A percentile compares a stretch with the other conserved stretches of the same genome.
These are phyloP conservation scores for Ephydatia muelleri DNA, from an alignment of 37 sponge, comb jelly and placozoan genomes.

Conservation along the genomic window DNA sequence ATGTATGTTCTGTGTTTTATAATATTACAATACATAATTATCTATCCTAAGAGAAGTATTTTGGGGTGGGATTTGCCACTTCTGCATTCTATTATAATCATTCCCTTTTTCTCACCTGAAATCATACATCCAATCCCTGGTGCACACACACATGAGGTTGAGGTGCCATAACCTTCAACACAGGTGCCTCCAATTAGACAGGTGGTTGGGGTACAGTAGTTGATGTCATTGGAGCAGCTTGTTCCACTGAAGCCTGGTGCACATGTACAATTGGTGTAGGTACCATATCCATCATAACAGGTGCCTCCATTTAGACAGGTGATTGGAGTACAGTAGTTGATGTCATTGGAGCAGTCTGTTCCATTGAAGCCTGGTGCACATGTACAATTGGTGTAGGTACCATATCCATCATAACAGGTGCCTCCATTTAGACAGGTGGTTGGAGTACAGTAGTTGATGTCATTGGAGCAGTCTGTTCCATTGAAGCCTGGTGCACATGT, in stretches of 20 bases:
- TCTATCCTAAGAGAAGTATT: background rate
- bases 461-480: conserved; percentile 10
- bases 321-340: conserved; percentile 19
- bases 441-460: background rate
- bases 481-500: conserved; percentile 13
- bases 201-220: conserved; percentile 10
- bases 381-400: background rate
- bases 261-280: conserved; percentile 38
- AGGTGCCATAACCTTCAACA: conserved; percentile 40
- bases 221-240: conserved; percentile 34
- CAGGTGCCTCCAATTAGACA: conserved; percentile 64
- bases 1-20: too few species aligned
- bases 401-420: conserved; percentile 21
- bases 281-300: conserved; percentile 46
- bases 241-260: conserved; percentile 29
- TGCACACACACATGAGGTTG: conserved; percentile 30
- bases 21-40: too few species aligned
- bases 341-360: conserved; percentile 21
- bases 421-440: conserved; percentile 35
- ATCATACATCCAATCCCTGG: background rate
- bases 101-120: background rate
- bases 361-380: conserved; percentile 54
- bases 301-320: conserved; percentile 66
- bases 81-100: too few species aligned
- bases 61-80: background rate